Evolutionary conservation across 2,888 invertebrate genomes (phyloP), one percentile per base, ranked within the genome.

Genomic region (Anarsia innoxiella): DNA sequence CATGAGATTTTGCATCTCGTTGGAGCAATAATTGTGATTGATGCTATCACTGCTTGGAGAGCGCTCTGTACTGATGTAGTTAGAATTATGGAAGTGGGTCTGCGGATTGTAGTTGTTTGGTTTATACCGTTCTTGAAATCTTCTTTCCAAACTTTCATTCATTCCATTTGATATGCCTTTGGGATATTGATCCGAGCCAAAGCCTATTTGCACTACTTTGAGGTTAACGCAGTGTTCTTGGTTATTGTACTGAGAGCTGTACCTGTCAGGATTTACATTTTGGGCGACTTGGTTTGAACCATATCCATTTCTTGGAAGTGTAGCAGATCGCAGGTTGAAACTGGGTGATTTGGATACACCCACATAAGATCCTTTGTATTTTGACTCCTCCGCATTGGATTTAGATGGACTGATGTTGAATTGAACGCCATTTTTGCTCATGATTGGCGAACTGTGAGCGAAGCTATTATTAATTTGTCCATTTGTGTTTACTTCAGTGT

Each of bases 271-370:
- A 45, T 85, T 84, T 1, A 83, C 79, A 38, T 76, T 79, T 42
- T 70, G 80, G 43, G 61, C 76, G 42, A 66, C 68, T 6, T 69
- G 72, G 42, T 63, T 77, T 3, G 78, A 71, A 0, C 72, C 75
- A 48, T 84, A 91, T 16, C 89, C 89, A 51, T 92, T 92, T 41
- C 93, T 86, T 0, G 93, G 93, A 33, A 93, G 67, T 1, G 93
- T 93, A 12, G 91, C 90, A 1, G 93, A 91, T 26, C 92, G 70
- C 25, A 82, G 54, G 38, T 82, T 79, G 53, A 85, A 82, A 48
- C 76, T 85, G 31, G 85, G 85, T 2, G 85, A 85, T 53, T 85
- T 85, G 2, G 78, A 60, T 13, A 80, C 75, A 8, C 65, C 62
- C 3, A 68, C 70, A 37, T 73, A 84, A 0, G 72, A 59, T 23